Evolutionary conservation across 2,797 vertebrate species (phyloP), one percentile per base, ranked within the genome.

Genomic region (Dipus sagitta): DNA sequence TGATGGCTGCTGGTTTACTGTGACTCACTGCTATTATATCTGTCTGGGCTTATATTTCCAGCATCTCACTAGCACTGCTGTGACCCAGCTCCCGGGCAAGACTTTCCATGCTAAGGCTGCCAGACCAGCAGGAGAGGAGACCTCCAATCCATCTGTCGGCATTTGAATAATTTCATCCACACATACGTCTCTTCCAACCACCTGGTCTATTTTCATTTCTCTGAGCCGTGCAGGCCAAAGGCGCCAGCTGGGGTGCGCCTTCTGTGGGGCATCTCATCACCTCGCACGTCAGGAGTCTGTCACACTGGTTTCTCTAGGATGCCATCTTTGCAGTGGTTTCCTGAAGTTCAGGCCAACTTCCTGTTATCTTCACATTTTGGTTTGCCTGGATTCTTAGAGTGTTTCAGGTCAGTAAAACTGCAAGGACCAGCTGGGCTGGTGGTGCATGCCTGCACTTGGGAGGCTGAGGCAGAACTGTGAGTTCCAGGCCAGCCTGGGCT

Each of bases 271-370:
- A 0, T 75, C 70, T 23, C 52, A 3, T 20, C 54, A 71, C 75
- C 60, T 30, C 0, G 1, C 52, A 34, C 0, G 1, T 26, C 1
- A 30, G 60, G 79, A 72, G 38, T n/a, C 77, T 42, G 2, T 74
- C 81, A 74, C 77, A 81, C 91, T 76, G 80, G 75, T 87, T 95
- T 91, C 95, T 90, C 68, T 71, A 72, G 76, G 96, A 95, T 62
- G 75, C 77, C 90, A 90, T 78, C 84, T 86, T n/a, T 54, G 54
- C 71, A 32, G 60, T 3, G 72, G 84, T 82, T 96, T 94, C 86
- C 47, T 30, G 84, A 68, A 28, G 15, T 62, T 68, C 83, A 89
- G 86, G 60, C 71, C 86, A 84, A 78, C 95, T 94, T 96, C 94
- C 91, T 72, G 74, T 64, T 86, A 30, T 83, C 65, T 58, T 74